Evolutionary conservation across 2,113 vertebrate genomes (phyloP).

Genomic region (Leptosomus discolor): DNA sequence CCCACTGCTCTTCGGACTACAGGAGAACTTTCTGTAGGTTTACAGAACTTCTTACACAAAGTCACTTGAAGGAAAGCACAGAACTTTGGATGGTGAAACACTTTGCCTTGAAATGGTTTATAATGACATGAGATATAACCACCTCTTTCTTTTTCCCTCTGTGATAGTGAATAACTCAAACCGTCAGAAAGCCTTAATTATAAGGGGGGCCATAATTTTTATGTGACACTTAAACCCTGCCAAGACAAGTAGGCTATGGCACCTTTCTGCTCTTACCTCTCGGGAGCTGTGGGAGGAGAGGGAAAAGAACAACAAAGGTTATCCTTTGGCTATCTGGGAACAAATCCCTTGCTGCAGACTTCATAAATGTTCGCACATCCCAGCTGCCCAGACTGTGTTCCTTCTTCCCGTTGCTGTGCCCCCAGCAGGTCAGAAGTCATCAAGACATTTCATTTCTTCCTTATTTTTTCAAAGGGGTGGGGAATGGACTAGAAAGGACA

Average conservation of each 20-base stretch:
- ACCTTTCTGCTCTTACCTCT: background rate
- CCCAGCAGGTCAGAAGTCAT: background rate
- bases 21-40: background rate
- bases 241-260: background rate
- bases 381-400: background rate
- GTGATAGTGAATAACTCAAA: background rate
- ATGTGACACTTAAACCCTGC: background rate
- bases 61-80: background rate
- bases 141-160: background rate
- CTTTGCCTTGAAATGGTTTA: background rate
- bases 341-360: background rate
- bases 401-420: background rate
- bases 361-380: background rate
- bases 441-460: background rate
- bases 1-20: background rate
- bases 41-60: background rate
- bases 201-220: background rate
- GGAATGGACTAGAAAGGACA: rapidly evolving
- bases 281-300: background rate
- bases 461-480: background rate
- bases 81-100: background rate
- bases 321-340: background rate
- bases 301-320: background rate
- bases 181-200: background rate
- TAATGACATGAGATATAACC: background rate